phyloP scores from a whole-genome alignment of 2,113 vertebrate genomes.

The Hippocampus mohnikei region DNA sequence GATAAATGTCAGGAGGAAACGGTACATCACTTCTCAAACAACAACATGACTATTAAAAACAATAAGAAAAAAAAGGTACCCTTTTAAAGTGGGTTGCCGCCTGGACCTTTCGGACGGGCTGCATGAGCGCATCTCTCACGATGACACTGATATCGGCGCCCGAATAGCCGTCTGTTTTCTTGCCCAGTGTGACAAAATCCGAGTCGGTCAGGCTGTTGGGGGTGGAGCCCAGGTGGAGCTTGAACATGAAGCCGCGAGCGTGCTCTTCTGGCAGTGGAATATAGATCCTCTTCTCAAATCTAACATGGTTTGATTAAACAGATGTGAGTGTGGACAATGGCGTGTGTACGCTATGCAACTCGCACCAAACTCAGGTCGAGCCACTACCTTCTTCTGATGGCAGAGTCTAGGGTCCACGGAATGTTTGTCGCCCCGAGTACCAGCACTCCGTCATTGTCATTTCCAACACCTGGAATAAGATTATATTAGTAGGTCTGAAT shows the following conservation, averaged over 20 bases:
- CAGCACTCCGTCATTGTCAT: constrained; percentile 93
- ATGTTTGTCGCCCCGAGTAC: constrained; percentile 98
- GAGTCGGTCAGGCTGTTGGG: constrained; percentile 77
- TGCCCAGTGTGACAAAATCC: constrained; percentile 84
- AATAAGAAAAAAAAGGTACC: constrained; percentile 61
- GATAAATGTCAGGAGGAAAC: neutral
- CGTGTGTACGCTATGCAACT: neutral
- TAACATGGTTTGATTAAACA: constrained; percentile 43
- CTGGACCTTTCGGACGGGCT: constrained; percentile 94
- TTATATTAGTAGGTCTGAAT: neutral
- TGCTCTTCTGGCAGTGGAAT: constrained; percentile 95
- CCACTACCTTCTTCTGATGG: constrained; percentile 90
- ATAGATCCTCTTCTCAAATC: constrained; percentile 98
- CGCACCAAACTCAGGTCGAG: neutral
- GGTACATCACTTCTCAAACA: neutral
- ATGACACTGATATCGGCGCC: constrained; percentile 93
- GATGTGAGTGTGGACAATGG: constrained; percentile 14
- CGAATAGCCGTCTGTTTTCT: constrained; percentile 87
- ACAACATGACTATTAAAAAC: neutral
- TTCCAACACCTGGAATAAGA: constrained; percentile 82
- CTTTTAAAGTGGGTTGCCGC: constrained; percentile 95
- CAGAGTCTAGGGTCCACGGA: constrained; percentile 97
- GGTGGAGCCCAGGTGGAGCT: constrained; percentile 87
- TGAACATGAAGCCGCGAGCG: constrained; percentile 90
- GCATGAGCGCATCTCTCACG: constrained; percentile 94